Percentiles rank a stretch among this genome's conserved stretches.
Conservation (phyloP, 2,888 invertebrate species). For the Cheilosia pagana region DNA sequence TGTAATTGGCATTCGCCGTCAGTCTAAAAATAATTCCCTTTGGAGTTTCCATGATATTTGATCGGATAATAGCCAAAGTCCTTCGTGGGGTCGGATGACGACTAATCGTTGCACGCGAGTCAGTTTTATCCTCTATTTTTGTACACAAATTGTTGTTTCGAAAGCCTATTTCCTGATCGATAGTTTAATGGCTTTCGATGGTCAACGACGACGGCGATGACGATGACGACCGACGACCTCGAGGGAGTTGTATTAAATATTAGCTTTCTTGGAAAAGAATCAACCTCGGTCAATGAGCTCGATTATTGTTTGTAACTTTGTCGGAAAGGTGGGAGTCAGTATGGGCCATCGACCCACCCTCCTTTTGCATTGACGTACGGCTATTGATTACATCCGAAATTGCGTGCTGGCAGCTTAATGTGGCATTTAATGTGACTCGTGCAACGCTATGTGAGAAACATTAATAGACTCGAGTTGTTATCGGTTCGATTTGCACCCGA, state of each 20-base stretch:
- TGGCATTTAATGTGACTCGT: neutral
- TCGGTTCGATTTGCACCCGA: neutral
- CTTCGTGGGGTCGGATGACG: neutral
- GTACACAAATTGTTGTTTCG: constrained; percentile 26
- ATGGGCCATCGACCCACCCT: neutral
- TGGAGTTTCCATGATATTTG: constrained; percentile 38
- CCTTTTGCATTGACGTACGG: neutral
- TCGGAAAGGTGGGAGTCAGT: neutral
- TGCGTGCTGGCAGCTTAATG: neutral
- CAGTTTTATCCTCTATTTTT: neutral
- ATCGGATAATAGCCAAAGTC: constrained; percentile 42
- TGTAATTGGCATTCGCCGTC: constrained; percentile 66
- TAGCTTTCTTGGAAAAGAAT: constrained; percentile 2
- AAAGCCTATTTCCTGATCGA: constrained; percentile 57
- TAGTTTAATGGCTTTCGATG: constrained; percentile 40
- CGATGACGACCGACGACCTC: neutral
- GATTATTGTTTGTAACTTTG: neutral
- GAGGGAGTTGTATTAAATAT: constrained; percentile 28
- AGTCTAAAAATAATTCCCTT: constrained; percentile 60
- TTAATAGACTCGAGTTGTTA: neutral
- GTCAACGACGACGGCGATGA: constrained; percentile 3
- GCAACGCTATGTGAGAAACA: neutral
- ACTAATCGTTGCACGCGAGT: neutral
- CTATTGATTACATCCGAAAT: neutral
- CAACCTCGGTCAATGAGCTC: constrained; percentile 15